These are phyloP conservation scores for Ecdyonurus torrentis DNA, from an alignment of 2,888 invertebrate species.

Conservation along the genomic window DNA sequence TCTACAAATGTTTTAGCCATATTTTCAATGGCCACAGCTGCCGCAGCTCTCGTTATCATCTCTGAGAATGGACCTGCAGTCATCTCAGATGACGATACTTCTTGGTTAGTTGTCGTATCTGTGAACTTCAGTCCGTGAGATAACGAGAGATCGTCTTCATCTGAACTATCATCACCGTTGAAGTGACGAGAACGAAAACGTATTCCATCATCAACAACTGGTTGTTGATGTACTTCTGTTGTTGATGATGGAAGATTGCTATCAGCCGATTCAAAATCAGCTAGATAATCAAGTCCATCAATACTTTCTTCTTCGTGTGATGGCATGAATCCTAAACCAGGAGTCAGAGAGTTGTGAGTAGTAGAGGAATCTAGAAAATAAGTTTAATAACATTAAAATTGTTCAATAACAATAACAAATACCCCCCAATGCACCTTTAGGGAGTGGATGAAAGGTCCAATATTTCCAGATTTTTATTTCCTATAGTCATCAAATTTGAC, in stretches of 20 bases:
- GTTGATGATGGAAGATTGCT: not conserved
- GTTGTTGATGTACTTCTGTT: not conserved
- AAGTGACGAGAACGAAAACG: constrained; percentile 27
- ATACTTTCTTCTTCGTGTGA: constrained; percentile 25
- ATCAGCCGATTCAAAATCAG: not conserved
- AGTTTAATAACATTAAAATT: not conserved
- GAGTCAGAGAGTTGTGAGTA: constrained; percentile 8
- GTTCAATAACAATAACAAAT: too few species aligned
- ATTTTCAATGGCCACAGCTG: not conserved
- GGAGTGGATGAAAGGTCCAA: too few species aligned
- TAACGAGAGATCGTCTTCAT: constrained; percentile 21
- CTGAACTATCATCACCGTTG: constrained; percentile 25
- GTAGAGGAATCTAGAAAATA: not conserved
- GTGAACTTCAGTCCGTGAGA: constrained; percentile 22
- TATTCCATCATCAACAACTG: constrained; percentile 18
- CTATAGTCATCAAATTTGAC: not conserved
- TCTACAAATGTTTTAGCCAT: constrained; percentile 2
- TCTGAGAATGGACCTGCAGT: not conserved
- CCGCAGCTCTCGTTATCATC: not conserved
- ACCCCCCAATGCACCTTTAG: too few species aligned
- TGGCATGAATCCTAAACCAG: constrained; percentile 19
- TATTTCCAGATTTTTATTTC: not conserved
- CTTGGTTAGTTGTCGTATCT: constrained; percentile 13
- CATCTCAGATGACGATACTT: not conserved
- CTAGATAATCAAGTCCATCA: constrained; percentile 22